Conservation (phyloP, 2,888 invertebrate genomes). For the Tachina lurida region DNA sequence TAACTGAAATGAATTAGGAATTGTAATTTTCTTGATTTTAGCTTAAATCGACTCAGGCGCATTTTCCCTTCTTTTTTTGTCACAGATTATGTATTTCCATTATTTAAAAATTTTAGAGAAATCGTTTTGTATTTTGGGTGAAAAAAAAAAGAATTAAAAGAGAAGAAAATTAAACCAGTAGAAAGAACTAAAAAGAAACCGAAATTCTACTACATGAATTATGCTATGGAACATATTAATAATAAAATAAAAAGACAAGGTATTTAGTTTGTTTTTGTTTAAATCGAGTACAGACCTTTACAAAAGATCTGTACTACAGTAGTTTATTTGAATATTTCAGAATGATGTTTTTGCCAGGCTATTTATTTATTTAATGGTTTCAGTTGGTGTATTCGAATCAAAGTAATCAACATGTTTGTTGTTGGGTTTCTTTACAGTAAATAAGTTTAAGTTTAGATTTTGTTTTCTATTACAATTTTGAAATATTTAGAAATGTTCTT, state of each 20-base stretch:
- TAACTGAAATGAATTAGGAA: no score
- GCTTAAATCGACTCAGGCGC: no score
- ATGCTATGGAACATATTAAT: background rate
- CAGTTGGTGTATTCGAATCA: constrained; percentile 52
- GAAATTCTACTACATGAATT: constrained; percentile 3
- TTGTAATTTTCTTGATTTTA: no score
- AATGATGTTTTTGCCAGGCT: constrained; percentile 55
- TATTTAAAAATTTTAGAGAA: no score
- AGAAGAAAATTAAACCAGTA: background rate
- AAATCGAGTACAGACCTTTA: constrained; percentile 69
- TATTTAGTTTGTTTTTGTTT: constrained; percentile 63
- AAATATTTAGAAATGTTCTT: constrained; percentile 17
- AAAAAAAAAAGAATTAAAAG: background rate
- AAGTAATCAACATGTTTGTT: constrained; percentile 29
- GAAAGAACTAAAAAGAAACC: background rate
- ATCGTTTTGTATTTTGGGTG: no score
- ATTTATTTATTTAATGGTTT: constrained; percentile 11
- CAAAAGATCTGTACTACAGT: constrained; percentile 69
- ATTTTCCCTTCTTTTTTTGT: no score
- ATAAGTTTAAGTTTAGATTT: constrained; percentile 37
- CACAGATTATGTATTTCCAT: no score
- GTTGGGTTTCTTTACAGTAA: background rate
- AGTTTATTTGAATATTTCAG: constrained; percentile 67
- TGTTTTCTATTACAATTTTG: constrained; percentile 38
- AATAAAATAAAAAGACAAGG: constrained; percentile 64